phyloP scores from a whole-genome alignment of 2,888 invertebrate species.

The Schizotus pectinicornis region DNA sequence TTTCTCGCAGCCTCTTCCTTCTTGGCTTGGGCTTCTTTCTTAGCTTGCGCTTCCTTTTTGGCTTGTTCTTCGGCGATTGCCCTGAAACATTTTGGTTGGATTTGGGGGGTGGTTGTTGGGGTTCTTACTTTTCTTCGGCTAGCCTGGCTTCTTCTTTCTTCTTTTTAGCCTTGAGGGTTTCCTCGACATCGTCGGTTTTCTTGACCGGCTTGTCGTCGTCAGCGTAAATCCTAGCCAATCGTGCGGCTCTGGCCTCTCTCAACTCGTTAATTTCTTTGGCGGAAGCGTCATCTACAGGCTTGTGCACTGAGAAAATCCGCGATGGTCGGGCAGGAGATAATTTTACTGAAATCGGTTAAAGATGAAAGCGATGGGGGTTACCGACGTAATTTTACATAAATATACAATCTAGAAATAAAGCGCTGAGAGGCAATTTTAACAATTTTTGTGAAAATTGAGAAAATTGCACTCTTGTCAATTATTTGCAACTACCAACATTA shows the following conservation, averaged over 20 bases:
- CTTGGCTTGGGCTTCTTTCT: slow-evolving; percentile 26
- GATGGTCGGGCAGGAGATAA: slow-evolving; percentile 73
- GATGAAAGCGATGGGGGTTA: not conserved
- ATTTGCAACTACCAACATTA: slow-evolving; percentile 4
- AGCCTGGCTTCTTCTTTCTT: slow-evolving; percentile 69
- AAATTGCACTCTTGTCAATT: not conserved
- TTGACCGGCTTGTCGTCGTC: slow-evolving; percentile 52
- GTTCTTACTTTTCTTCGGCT: slow-evolving; percentile 66
- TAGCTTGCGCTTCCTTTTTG: slow-evolving; percentile 60
- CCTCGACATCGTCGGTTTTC: slow-evolving; percentile 50
- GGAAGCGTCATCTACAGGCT: slow-evolving; percentile 54
- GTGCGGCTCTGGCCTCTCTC: slow-evolving; percentile 68
- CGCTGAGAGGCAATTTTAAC: slow-evolving; percentile 4
- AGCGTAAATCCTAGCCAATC: slow-evolving; percentile 66
- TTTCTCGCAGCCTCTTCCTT: slow-evolving; percentile 59
- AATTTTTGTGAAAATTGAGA: slow-evolving; percentile 7
- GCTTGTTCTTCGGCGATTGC: slow-evolving; percentile 66
- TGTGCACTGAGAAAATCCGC: slow-evolving; percentile 67
- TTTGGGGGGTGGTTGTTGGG: not conserved
- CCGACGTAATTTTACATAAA: not conserved
- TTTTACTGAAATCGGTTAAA: slow-evolving; percentile 44
- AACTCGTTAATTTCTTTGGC: slow-evolving; percentile 60
- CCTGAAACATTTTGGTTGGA: slow-evolving; percentile 45
- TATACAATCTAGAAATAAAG: slow-evolving; percentile 3
- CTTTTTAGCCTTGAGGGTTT: slow-evolving; percentile 62